Evolutionary conservation across 2,888 invertebrate species (phyloP).

Genomic region (Dyspetes luteomarginatus): DNA sequence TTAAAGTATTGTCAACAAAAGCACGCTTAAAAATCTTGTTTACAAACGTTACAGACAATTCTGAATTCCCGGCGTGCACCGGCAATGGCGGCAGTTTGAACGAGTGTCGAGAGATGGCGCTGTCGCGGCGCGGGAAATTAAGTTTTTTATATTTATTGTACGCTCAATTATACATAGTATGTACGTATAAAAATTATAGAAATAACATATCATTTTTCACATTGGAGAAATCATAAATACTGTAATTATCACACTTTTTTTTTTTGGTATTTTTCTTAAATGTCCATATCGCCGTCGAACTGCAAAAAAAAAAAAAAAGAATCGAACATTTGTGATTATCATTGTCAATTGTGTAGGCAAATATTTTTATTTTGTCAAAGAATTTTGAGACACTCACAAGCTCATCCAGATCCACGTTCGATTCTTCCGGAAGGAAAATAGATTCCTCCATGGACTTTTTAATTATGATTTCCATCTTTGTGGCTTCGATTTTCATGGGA

Average conservation of each 20-base stretch:
- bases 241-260: not conserved
- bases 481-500: not conserved
- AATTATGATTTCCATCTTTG: constrained; percentile 9
- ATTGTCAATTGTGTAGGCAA: not conserved
- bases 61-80: not conserved
- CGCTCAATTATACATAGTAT: not conserved
- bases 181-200: not conserved
- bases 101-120: not conserved
- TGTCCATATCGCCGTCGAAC: constrained; percentile 50
- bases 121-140: not conserved
- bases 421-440: not conserved
- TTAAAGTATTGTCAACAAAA: not conserved
- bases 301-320: constrained; percentile 24
- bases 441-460: constrained; percentile 10
- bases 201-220: not conserved
- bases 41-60: no score
- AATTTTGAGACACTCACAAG: constrained; percentile 6
- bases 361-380: not conserved
- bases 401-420: constrained; percentile 43
- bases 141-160: not conserved
- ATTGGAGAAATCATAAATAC: not conserved
- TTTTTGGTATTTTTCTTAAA: constrained; percentile 3
- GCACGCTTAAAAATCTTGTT: not conserved
- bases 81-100: not conserved
- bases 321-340: not conserved